Base-by-base conservation (phyloP, 2,797 vertebrate genomes). In the Melanogrammus aeglefinus region DNA sequence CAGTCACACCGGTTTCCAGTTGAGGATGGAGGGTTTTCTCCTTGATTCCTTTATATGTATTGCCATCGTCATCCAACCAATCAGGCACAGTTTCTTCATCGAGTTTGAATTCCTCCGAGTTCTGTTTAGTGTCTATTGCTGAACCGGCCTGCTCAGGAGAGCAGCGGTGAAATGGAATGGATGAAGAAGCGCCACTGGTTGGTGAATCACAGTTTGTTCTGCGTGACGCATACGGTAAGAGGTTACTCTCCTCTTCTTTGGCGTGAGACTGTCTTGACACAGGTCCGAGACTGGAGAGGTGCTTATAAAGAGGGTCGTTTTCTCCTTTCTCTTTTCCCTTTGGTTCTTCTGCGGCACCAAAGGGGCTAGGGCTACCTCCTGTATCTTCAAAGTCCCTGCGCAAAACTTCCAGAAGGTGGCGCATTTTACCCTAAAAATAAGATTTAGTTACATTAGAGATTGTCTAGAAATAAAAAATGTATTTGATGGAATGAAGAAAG, bases 341-440 rank as follows among this genome's bases (percentile, higher is more conserved):
- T 35, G 35, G 35, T 35, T 35, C 35, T 36, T 36, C 79, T 29
- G 76, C 80, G 77, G 84, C 14, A 5, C 66, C 47, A 21, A 75
- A 83, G 39, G 51, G 75, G 73, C 85, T 77, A 16, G 74, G 80
- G 57, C 84, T 80, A 75, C 71, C 66, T 69, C 71, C 66, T 69
- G 87, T 80, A 21, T 88, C 94, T 77, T 95, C 86, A 0, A 99
- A 91, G 41, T 98, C 96, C 78, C 93, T 86, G 83, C 93, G 95
- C 41, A 99, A 91, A 4, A 91, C 79, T 8, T 94, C 96, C 92
- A 99, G 86, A 78, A 98, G 94, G 73, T 91, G 94, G 83, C 93
- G 95, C 97, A 99, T 98, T 95, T 97, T 98, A 73, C 70, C 90
- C 97, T 74, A 81, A 80, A 69, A 27, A 24, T 27, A 12, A 12